These are phyloP conservation scores for Anarsia innoxiella DNA, from an alignment of 2,888 invertebrate species.

Conservation along the genomic window DNA sequence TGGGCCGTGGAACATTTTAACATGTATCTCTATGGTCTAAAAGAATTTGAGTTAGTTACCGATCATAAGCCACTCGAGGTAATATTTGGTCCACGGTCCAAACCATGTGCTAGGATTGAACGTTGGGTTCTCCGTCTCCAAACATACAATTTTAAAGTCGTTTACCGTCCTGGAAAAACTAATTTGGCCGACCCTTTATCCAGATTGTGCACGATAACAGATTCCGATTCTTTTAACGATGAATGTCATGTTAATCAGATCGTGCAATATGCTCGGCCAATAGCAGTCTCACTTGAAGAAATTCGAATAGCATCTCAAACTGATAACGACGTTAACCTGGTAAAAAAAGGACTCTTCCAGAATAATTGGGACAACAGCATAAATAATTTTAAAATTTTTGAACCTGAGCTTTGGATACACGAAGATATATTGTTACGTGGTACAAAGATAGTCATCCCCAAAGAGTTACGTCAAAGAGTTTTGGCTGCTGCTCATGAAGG, in stretches of 20 bases:
- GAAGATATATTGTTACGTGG: constrained; percentile 17
- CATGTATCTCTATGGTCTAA: constrained; percentile 16
- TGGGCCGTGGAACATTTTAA: constrained; percentile 22
- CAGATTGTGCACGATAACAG: constrained; percentile 9
- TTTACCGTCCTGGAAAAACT: constrained; percentile 24
- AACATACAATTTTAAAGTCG: constrained; percentile 24
- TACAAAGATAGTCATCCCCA: constrained; percentile 19
- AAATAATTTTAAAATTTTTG: neutral
- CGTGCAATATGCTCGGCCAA: neutral
- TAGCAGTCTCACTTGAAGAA: neutral
- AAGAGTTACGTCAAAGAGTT: constrained; percentile 14
- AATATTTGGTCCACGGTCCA: constrained; percentile 24
- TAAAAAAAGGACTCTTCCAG: neutral
- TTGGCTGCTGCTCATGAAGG: constrained; percentile 23
- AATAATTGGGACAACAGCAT: neutral
- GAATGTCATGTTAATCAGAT: neutral
- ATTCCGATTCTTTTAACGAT: too few relatives aligned
- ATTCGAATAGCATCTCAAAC: neutral
- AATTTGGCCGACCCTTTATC: constrained; percentile 29
- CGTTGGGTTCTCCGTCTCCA: constrained; percentile 31
- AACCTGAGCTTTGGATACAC: constrained; percentile 1
- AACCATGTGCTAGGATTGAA: constrained; percentile 29
- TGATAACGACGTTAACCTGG: neutral
- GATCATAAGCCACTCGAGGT: constrained; percentile 21
- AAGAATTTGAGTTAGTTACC: constrained; percentile 25